Base-by-base conservation (phyloP, 1,140 invertebrate genomes). In the Atta colombica region DNA sequence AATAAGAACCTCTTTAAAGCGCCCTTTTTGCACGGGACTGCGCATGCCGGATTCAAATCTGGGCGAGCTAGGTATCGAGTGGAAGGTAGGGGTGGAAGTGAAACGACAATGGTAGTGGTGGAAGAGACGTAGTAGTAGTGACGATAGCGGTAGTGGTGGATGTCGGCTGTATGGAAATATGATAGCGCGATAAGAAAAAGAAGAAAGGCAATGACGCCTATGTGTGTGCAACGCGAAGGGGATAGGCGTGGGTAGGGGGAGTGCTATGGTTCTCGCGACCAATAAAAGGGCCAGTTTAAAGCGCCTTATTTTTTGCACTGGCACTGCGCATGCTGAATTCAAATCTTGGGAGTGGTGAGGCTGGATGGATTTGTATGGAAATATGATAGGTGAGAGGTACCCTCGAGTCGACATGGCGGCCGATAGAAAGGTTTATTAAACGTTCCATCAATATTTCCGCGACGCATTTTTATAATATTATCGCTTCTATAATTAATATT, bases 1-100 rank as follows among this genome's bases (percentile, higher is more conserved):
- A 95, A 95, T 95, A 94, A 95, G 94, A 94, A 93, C 91, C 94
- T 94, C 93, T 94, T 95, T 94, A 95, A 95, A 95, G 93, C 92
- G 91, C 93, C 92, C 90, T 92, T 94, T 94, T 94, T 93, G 90
- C 89, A 87, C 90, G 71, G 75, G 84, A 93, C 90, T 94, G 94
- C 94, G 94, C 94, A 94, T 94, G 94, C 90, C 93, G 92, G 92
- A 94, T 95, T 95, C 92, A 93, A 94, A 94, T 94, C 87, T 89
- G 91, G 92, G 84, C 89, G 91, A 89, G 89, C 90, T 88, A 72
- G 75, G 60, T 89, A 89, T 91, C 85, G 87, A 89, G 80, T 91
- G 81, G 87, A 55, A 45, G 58, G 78, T 80, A 78, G 87, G 65
- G 69, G 77, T 69, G 77, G 81, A 55, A 86, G 61, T 45, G 21